Evolutionary conservation across 2,113 vertebrate species (phyloP).

Genomic region (Merops nubicus): DNA sequence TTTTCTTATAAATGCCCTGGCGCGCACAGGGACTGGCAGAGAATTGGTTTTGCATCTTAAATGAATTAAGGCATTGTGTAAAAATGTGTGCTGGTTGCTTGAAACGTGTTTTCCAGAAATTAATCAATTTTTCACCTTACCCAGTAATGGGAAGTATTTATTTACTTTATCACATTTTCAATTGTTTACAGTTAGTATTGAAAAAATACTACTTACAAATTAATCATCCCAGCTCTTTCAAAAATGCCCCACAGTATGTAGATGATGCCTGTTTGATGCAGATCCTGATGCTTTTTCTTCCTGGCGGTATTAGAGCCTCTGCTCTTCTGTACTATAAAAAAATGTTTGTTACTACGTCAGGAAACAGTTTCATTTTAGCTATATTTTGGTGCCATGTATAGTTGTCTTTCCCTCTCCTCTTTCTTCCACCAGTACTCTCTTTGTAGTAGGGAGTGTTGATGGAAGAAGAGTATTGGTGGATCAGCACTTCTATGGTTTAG

Average conservation of each 20-base stretch:
- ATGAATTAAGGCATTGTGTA: not conserved
- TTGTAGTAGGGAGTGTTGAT: no score
- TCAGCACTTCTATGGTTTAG: no score
- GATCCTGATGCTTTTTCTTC: no score
- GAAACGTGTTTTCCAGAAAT: not conserved
- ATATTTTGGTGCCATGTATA: no score
- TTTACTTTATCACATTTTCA: not conserved
- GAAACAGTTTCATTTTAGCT: no score
- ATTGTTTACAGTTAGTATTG: not conserved
- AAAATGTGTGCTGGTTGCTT: not conserved
- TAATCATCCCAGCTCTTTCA: not conserved
- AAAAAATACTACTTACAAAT: not conserved
- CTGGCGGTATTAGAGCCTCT: no score
- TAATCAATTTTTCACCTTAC: not conserved
- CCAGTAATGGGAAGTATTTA: not conserved
- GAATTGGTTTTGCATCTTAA: not conserved
- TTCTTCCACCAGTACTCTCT: no score
- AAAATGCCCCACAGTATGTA: rapidly evolving
- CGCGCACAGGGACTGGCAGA: not conserved
- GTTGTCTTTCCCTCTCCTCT: no score
- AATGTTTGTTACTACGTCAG: no score
- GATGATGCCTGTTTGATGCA: not conserved
- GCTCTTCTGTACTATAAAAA: no score
- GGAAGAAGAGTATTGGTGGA: no score
- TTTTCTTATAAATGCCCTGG: not conserved